Evolutionary conservation across 2,113 vertebrate species (phyloP).

Genomic region (Stegastes partitus): DNA sequence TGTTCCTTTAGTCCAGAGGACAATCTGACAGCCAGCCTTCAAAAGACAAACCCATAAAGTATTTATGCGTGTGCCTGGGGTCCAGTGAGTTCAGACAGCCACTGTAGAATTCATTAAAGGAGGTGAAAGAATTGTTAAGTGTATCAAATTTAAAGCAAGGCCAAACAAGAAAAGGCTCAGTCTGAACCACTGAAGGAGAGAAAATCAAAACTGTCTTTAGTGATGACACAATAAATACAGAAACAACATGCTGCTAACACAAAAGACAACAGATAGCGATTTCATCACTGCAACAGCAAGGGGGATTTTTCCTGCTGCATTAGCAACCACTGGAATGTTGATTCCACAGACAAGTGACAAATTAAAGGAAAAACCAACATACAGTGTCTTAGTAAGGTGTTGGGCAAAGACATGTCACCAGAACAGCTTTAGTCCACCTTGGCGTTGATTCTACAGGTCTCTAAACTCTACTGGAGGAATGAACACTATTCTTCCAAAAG

Average conservation of each 20-base stretch:
- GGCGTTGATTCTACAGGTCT: no score
- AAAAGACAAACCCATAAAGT: constrained; percentile 84
- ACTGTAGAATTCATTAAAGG: constrained; percentile 85
- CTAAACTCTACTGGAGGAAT: no score
- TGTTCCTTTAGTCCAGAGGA: constrained; percentile 78
- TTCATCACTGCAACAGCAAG: constrained; percentile 40
- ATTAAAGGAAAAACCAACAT: background rate
- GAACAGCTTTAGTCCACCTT: no score
- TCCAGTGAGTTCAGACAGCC: constrained; percentile 81
- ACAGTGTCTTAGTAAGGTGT: no score
- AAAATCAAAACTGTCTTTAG: constrained; percentile 71
- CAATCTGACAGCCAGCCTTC: constrained; percentile 84
- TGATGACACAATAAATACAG: constrained; percentile 75
- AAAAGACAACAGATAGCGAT: constrained; percentile 48
- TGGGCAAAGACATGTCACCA: no score
- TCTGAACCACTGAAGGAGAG: constrained; percentile 48
- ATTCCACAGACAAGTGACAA: background rate
- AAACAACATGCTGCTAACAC: constrained; percentile 58
- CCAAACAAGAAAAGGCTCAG: constrained; percentile 76
- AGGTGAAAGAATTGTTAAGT: constrained; percentile 84
- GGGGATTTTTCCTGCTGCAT: background rate
- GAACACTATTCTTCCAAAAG: no score
- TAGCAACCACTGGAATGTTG: background rate
- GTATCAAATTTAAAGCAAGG: constrained; percentile 77
- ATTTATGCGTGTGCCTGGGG: constrained; percentile 81